Percentiles rank a stretch among this genome's conserved stretches.
phyloP scores from a whole-genome alignment of 1,140 invertebrate genomes.

The Chlorops oryzae region DNA sequence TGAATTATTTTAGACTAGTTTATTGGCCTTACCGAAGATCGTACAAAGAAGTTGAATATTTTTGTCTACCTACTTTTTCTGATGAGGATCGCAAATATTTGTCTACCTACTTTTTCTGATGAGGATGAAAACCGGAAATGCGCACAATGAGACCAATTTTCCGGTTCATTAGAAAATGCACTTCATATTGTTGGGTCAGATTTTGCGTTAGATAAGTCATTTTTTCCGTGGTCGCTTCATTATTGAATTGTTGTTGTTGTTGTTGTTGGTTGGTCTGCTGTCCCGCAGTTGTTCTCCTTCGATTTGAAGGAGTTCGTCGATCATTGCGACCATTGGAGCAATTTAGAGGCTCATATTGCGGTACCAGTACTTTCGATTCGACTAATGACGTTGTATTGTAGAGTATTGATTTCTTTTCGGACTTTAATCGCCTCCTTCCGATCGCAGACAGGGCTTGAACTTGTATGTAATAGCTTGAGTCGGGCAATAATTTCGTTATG shows the following conservation, averaged over 20 bases:
- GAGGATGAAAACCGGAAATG: constrained; percentile 39
- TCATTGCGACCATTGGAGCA: constrained; percentile 24
- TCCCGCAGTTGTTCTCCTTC: background rate
- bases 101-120: constrained; percentile 38
- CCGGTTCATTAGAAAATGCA: constrained; percentile 40
- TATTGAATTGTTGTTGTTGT: background rate
- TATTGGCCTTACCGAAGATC: constrained; percentile 12
- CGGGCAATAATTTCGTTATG: constrained; percentile 56
- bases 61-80: too few relatives aligned
- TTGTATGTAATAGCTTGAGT: constrained; percentile 65
- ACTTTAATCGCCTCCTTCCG: constrained; percentile 58
- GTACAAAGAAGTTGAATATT: too few relatives aligned
- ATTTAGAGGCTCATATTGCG: constrained; percentile 21
- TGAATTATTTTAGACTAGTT: constrained; percentile 1
- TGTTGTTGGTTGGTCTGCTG: background rate
- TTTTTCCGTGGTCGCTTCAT: constrained; percentile 4
- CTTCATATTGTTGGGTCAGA: constrained; percentile 15
- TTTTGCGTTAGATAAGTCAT: background rate
- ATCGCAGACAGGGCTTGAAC: constrained; percentile 62
- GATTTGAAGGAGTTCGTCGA: constrained; percentile 13
- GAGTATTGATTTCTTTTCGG: constrained; percentile 59
- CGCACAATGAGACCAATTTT: constrained; percentile 46
- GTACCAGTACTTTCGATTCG: constrained; percentile 19
- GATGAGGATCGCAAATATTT: too few relatives aligned
- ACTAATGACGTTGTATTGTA: constrained; percentile 66